phyloP scores from a whole-genome alignment of 2,797 vertebrate species.

The Thunnus albacares region DNA sequence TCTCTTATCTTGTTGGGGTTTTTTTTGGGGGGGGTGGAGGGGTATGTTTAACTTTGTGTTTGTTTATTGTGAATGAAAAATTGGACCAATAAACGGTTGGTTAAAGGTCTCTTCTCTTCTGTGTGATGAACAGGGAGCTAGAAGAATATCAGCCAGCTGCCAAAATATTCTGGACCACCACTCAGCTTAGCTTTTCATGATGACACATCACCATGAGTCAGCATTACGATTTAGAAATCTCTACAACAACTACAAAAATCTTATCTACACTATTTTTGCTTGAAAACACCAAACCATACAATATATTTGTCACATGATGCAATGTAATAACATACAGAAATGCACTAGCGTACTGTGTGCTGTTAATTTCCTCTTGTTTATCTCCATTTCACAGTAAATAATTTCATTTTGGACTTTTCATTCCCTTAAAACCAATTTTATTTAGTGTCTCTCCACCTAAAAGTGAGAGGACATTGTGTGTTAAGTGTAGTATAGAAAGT shows the following conservation, averaged over 20 bases:
- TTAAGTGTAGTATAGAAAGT: background rate
- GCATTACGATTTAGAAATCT: background rate
- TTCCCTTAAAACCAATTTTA: background rate
- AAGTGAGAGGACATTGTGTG: background rate
- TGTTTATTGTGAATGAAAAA: too few species aligned
- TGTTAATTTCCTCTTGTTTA: background rate
- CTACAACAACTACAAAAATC: background rate
- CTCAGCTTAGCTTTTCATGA: background rate
- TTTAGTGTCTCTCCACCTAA: background rate
- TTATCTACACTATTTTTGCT: background rate
- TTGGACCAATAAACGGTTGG: too few species aligned
- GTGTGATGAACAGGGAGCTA: too few species aligned
- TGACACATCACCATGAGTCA: background rate
- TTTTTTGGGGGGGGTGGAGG: too few species aligned
- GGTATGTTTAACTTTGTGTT: too few species aligned
- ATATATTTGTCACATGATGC: background rate
- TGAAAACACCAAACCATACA: background rate
- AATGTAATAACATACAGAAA: background rate
- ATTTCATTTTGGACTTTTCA: background rate
- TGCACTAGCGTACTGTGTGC: too few species aligned
- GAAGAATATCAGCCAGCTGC: conserved; percentile 7
- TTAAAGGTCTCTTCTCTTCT: too few species aligned
- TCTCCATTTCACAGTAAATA: background rate
- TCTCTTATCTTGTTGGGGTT: too few species aligned
- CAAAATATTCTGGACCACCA: background rate